These are phyloP conservation scores for Propsilocerus akamusi DNA, from an alignment of 1,140 invertebrate genomes.

Conservation along the genomic window DNA sequence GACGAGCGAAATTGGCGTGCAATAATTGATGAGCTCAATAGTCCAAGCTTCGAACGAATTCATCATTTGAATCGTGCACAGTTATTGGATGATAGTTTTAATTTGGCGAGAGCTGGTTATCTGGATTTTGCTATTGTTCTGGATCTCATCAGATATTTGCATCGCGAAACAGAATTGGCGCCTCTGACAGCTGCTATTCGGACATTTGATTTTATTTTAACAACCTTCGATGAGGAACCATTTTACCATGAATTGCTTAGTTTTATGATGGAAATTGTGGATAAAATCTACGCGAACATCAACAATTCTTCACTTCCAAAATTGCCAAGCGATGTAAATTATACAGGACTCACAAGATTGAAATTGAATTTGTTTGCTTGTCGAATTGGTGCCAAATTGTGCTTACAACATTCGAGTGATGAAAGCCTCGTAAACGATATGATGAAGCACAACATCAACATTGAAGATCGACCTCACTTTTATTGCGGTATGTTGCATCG, in stretches of 20 bases:
- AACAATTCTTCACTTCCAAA: not conserved
- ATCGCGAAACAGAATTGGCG: constrained; percentile 28
- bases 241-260: not conserved
- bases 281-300: not conserved
- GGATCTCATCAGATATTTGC: constrained; percentile 32
- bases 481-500: not conserved
- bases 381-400: not conserved
- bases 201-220: not conserved
- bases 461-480: not conserved
- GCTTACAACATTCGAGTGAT: not conserved
- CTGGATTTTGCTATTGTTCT: constrained; percentile 19
- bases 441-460: not conserved
- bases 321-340: not conserved
- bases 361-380: not conserved
- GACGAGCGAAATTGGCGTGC: constrained; percentile 28
- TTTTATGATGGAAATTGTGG: not conserved
- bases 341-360: not conserved
- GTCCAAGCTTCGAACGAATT: constrained; percentile 24
- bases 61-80: constrained; percentile 38
- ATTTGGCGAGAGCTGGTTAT: constrained; percentile 24
- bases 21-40: constrained; percentile 27
- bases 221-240: not conserved
- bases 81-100: constrained; percentile 32
- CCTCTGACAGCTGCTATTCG: constrained; percentile 30
- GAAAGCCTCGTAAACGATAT: not conserved